Conservation (phyloP, 2,888 invertebrate species). For the Deilephila porcellus region DNA sequence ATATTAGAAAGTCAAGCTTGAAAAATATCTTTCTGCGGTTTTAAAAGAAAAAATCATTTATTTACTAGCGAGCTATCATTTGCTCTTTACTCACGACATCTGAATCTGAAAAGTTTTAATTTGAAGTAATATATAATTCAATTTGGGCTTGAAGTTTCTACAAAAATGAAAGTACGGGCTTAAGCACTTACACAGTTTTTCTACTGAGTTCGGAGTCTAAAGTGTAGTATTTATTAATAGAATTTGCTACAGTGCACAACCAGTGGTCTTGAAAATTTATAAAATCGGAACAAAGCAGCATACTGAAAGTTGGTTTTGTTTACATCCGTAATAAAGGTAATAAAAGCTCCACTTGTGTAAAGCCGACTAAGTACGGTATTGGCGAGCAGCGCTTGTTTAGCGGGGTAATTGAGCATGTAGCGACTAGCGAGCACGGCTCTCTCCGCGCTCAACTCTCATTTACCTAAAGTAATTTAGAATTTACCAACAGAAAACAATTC, state of each 20-base stretch:
- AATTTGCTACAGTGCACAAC: not conserved
- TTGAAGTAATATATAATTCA: no score
- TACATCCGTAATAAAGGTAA: slow-evolving; percentile 20
- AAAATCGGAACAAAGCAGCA: not conserved
- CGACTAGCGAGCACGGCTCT: slow-evolving; percentile 49
- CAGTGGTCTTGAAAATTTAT: not conserved
- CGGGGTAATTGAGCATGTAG: slow-evolving; percentile 58
- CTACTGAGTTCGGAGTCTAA: no score
- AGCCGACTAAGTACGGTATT: slow-evolving; percentile 37
- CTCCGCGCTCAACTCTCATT: slow-evolving; percentile 40
- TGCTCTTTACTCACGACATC: no score
- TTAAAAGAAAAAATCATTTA: no score
- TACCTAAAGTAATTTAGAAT: slow-evolving; percentile 42
- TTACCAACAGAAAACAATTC: slow-evolving; percentile 42
- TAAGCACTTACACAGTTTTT: no score
- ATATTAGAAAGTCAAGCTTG: slow-evolving; percentile 14
- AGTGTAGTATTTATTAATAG: no score
- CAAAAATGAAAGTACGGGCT: no score
- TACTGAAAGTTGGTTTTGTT: slow-evolving; percentile 25
- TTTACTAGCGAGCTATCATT: no score
- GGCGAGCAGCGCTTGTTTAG: slow-evolving; percentile 47
- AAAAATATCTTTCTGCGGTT: not conserved
- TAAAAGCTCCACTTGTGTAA: slow-evolving; percentile 30
- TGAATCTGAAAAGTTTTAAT: no score
- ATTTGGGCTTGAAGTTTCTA: no score